These are phyloP conservation scores for Ctenodactylus gundi DNA, from an alignment of 2,113 vertebrate genomes.

Conservation along the genomic window DNA sequence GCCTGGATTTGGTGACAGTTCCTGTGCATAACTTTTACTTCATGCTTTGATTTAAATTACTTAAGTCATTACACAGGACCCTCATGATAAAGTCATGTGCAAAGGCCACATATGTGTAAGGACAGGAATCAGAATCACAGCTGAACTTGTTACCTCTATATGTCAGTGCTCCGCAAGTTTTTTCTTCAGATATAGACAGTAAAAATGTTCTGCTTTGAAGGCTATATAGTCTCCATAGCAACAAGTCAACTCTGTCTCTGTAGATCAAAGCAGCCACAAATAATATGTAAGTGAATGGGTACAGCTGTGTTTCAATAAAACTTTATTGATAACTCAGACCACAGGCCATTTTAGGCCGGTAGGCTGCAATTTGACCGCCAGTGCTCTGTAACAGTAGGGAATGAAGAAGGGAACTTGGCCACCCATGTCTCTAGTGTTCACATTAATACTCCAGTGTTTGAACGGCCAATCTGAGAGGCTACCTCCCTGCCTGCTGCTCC, in stretches of 20 bases:
- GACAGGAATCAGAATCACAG: neutral
- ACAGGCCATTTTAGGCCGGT: neutral
- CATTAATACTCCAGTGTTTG: neutral
- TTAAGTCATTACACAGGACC: neutral
- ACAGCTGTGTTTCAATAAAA: neutral
- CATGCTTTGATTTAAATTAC: conserved; percentile 10
- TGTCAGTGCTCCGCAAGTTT: neutral
- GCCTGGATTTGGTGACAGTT: no score
- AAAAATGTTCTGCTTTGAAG: neutral
- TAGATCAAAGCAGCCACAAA: neutral
- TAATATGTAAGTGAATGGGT: neutral
- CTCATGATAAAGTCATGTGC: neutral
- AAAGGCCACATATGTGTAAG: neutral
- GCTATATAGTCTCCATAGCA: neutral
- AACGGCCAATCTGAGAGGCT: neutral
- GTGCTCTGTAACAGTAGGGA: neutral
- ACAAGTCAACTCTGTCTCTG: neutral
- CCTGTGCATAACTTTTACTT: no score
- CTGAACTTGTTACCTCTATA: neutral
- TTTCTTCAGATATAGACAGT: neutral
- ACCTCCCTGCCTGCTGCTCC: neutral
- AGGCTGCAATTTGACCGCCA: neutral
- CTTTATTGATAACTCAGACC: neutral
- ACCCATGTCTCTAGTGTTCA: neutral
- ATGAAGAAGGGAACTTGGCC: neutral